Percentiles rank a stretch among this genome's conserved stretches.
Conservation (phyloP, 2,888 invertebrate genomes). For the Idaea dimidiata region DNA sequence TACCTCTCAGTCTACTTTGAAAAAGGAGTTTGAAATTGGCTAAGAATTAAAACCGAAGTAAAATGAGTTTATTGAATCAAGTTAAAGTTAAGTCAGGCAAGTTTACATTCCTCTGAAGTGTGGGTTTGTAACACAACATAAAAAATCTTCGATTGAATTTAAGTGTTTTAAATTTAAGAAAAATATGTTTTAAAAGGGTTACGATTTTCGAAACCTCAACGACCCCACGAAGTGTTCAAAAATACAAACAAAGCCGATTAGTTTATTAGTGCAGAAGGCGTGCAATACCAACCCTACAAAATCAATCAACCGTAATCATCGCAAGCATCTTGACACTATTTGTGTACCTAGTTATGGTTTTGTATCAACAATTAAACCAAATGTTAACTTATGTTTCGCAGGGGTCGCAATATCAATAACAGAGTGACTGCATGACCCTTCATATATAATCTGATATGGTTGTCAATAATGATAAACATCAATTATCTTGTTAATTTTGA, state of each 20-base stretch:
- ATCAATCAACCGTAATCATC: conserved; percentile 43
- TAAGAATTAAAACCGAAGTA: no score
- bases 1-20: no score
- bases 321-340: conserved; percentile 32
- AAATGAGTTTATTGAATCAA: no score
- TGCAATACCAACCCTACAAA: conserved; percentile 28
- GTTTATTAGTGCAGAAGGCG: conserved; percentile 15
- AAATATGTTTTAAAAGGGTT: neutral
- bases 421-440: conserved; percentile 16
- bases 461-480: conserved; percentile 10
- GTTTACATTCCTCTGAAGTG: no score
- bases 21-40: no score
- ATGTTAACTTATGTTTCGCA: conserved; percentile 36
- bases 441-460: conserved; percentile 5
- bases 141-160: neutral
- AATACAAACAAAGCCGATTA: conserved; percentile 3
- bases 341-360: conserved; percentile 21
- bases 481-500: conserved; percentile 18
- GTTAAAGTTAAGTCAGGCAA: no score
- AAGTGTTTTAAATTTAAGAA: no score
- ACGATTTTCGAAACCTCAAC: neutral
- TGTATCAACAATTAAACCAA: conserved; percentile 53
- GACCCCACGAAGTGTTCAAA: neutral
- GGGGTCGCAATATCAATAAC: conserved; percentile 10
- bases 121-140: no score